Conservation (phyloP, 2,113 vertebrate genomes). For the Zosterops hypoxanthus region DNA sequence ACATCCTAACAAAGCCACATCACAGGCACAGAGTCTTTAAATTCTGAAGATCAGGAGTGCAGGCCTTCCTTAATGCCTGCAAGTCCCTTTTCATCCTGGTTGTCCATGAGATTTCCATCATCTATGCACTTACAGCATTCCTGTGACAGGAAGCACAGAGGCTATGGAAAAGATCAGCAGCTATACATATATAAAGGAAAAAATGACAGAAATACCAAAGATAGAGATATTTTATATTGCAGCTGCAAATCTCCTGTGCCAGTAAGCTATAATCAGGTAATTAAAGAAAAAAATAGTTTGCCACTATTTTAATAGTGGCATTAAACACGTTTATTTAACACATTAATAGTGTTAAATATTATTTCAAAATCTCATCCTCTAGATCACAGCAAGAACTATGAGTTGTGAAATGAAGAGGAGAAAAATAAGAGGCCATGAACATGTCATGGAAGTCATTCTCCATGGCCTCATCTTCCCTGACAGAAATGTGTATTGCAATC, state of each 20-base stretch:
- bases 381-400: background rate
- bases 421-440: slow-evolving; percentile 43
- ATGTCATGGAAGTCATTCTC: slow-evolving; percentile 18
- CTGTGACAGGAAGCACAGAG: slow-evolving; percentile 42
- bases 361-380: slow-evolving; percentile 8
- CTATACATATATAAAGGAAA: slow-evolving; percentile 36
- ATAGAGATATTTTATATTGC: slow-evolving; percentile 30
- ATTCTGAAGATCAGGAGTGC: background rate
- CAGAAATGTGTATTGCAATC: slow-evolving; percentile 31
- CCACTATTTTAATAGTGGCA: background rate
- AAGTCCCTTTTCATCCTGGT: slow-evolving; percentile 51
- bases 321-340: too few species aligned
- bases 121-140: slow-evolving; percentile 8
- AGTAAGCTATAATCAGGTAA: slow-evolving; percentile 28
- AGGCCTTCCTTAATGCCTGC: slow-evolving; percentile 26
- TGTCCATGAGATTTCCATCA: slow-evolving; percentile 20
- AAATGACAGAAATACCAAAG: slow-evolving; percentile 47
- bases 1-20: background rate
- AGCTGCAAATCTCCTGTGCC: slow-evolving; percentile 30
- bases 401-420: background rate
- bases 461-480: background rate
- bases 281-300: background rate
- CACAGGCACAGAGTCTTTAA: background rate
- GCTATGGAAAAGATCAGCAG: slow-evolving; percentile 39
- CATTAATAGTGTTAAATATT: background rate